A percentile compares a stretch with the other conserved stretches of the same genome.
phyloP scores from a whole-genome alignment of 2,888 invertebrate species.

The Dichetophora obliterata region DNA sequence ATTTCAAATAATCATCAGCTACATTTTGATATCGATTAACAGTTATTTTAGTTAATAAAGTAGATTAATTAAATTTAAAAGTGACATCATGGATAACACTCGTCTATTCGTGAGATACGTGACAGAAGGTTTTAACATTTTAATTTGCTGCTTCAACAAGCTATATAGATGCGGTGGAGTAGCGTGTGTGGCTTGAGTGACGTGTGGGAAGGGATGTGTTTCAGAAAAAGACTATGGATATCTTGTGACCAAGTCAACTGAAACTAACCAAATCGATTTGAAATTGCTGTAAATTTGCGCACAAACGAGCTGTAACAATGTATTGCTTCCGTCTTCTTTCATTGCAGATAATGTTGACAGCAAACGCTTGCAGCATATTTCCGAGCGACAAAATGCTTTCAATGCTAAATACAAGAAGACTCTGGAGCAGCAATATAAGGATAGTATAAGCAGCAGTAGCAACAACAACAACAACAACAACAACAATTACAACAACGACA shows the following conservation, averaged over 20 bases:
- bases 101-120: too few relatives aligned
- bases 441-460: conserved; percentile 48
- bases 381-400: conserved; percentile 74
- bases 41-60: too few relatives aligned
- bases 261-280: neutral
- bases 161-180: too few relatives aligned
- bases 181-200: too few relatives aligned
- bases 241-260: neutral
- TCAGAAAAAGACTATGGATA: neutral
- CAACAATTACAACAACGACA: conserved; percentile 60
- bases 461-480: conserved; percentile 66
- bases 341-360: conserved; percentile 69
- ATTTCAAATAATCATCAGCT: too few relatives aligned
- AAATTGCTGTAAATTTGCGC: conserved; percentile 21
- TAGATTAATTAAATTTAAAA: too few relatives aligned
- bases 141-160: neutral
- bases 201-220: neutral
- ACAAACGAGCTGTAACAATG: neutral
- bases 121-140: neutral
- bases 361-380: conserved; percentile 74
- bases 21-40: too few relatives aligned
- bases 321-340: conserved; percentile 34
- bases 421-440: conserved; percentile 71
- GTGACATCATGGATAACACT: too few relatives aligned
- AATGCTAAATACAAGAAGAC: conserved; percentile 78